Evolutionary conservation across 2,888 invertebrate genomes (phyloP), one percentile per base, ranked within the genome.

Genomic region (Leucoptera coffeella): DNA sequence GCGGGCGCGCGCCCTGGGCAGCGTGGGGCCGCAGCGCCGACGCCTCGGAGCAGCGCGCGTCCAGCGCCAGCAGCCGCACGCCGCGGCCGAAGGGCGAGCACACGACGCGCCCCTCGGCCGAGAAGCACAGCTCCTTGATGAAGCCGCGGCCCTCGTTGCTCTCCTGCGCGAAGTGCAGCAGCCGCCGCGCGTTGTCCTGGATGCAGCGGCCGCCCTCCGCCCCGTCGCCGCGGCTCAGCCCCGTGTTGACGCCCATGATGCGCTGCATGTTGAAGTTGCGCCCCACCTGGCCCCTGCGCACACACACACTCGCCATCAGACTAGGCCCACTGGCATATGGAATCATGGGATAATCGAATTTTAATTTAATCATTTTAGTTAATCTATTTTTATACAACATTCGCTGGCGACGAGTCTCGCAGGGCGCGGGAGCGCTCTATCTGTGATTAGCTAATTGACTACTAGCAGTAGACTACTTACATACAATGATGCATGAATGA

Each of bases 121-220:
- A 92, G 54, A 90, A 94, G 41, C 89, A 88, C 23, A 91, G 65
- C 47, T 94, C 95, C 54, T 95, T 95, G 29, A 95, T 94, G 41
- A 87, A 92, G 0, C 92, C 93, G 35, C 84, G 84, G 2, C 90
- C 93, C 9, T 86, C 85, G 45, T 89, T 92, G 0, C 88, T 84
- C 50, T 95, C 94, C 42, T 88, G 80, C 6, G 82, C 74, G 43
- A 78, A 93, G 55, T 88, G 89, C 4, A 90, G 80, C 26, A 95
- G 74, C 23, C 93, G 74, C 9, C 82, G 80, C 12, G 76, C 65
- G 53, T 92, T 92, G 38, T 78, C 75, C 24, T 80, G 65, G 30
- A 85, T 78, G 40, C 65, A 69, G 32, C 65, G 58, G 29, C 29
- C 26, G 32, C 28, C 27, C 35, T 20, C 32, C 29, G 29, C 28